These are phyloP conservation scores for Ailuropoda melanoleuca DNA, from an alignment of 2,113 vertebrate genomes.

Conservation along the genomic window DNA sequence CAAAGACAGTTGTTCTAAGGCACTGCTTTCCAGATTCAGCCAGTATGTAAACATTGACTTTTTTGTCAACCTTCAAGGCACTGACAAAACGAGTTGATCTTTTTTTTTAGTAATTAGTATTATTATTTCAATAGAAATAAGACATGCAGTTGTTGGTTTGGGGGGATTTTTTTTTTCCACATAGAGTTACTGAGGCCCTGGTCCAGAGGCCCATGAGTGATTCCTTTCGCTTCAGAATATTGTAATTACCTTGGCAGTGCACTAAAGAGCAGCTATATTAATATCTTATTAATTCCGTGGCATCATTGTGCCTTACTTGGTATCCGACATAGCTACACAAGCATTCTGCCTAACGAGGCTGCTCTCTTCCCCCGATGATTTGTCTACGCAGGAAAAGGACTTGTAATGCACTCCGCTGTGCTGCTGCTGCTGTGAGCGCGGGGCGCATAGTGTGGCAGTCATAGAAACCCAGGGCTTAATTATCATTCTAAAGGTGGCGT, in stretches of 20 bases:
- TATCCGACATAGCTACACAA: conserved; percentile 58
- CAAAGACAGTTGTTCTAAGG: conserved; percentile 29
- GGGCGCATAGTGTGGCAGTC: conserved; percentile 33
- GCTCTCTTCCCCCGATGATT: conserved; percentile 49
- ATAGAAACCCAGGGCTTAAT: conserved; percentile 33
- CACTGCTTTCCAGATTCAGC: conserved; percentile 25
- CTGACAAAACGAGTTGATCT: conserved; percentile 50
- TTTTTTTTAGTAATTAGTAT: conserved; percentile 17
- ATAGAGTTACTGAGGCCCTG: conserved; percentile 15
- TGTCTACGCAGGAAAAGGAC: conserved; percentile 15
- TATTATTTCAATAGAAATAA: conserved; percentile 60
- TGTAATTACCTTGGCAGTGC: conserved; percentile 78
- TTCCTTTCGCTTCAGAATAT: conserved; percentile 75
- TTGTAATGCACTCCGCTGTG: background rate
- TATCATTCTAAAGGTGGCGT: conserved; percentile 50
- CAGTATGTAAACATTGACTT: conserved; percentile 38
- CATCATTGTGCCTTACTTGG: conserved; percentile 69
- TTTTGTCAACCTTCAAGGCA: conserved; percentile 66
- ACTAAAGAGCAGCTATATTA: conserved; percentile 70
- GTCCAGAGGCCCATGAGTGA: conserved; percentile 62
- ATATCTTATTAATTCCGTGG: conserved; percentile 73
- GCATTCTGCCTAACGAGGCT: conserved; percentile 60
- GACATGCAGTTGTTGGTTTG: background rate
- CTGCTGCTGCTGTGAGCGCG: background rate
- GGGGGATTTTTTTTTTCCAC: background rate